Conservation (phyloP, 2,888 invertebrate species). For the Drosophila setosimentum region DNA sequence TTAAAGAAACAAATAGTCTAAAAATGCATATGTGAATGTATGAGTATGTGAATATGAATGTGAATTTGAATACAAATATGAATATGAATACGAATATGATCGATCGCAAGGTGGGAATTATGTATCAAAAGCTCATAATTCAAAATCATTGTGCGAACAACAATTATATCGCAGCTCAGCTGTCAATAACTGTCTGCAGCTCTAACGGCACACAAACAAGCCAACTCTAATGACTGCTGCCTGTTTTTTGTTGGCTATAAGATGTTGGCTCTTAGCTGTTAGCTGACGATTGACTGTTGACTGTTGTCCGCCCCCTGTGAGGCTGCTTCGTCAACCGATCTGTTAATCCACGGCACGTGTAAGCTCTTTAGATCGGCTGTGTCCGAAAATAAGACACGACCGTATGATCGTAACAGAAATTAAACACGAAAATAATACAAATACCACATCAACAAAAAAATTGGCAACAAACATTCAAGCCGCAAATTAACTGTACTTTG, state of each 20-base stretch:
- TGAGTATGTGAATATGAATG: background rate
- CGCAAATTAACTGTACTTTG: conserved; percentile 10
- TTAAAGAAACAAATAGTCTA: conserved; percentile 33
- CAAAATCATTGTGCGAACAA: conserved; percentile 39
- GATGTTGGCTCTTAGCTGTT: conserved; percentile 11
- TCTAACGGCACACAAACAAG: conserved; percentile 64
- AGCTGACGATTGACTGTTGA: conserved; percentile 2
- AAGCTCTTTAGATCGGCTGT: conserved; percentile 60
- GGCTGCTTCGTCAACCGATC: conserved; percentile 30
- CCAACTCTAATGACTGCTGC: conserved; percentile 44
- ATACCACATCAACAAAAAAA: conserved; percentile 23
- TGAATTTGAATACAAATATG: background rate
- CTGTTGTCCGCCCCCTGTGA: conserved; percentile 43
- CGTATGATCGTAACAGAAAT: conserved; percentile 38
- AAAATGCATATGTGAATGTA: conserved; percentile 4
- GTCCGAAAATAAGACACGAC: conserved; percentile 30
- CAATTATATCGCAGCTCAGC: conserved; percentile 45
- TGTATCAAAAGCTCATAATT: conserved; percentile 52
- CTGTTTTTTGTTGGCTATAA: conserved; percentile 8
- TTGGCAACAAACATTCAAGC: conserved; percentile 18
- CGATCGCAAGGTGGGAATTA: conserved; percentile 39
- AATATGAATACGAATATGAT: conserved; percentile 21
- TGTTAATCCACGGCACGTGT: conserved; percentile 77
- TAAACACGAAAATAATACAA: conserved; percentile 6
- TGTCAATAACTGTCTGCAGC: conserved; percentile 56